Evolutionary conservation across 2,797 vertebrate species (phyloP), one percentile per base, ranked within the genome.

Genomic region (Myotis vivesi): DNA sequence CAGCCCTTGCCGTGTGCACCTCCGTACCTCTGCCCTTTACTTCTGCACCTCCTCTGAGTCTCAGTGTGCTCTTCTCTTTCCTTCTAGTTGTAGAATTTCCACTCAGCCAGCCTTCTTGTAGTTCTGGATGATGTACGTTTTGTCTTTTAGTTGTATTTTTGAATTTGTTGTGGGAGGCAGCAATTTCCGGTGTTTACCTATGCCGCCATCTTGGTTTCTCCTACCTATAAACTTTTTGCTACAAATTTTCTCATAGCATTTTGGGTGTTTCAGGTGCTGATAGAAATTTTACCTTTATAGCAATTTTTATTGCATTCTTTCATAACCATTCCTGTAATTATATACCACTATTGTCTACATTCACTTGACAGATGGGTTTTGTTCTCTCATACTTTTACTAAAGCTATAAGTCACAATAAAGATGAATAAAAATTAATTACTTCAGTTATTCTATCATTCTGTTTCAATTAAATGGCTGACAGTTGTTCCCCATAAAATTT

Each of bases 371-470:
- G 38, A 91, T 84, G 86, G 51, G 4, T 41, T 94, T 96, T 87
- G 41, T 80, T 95, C 87, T 80, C 13, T 75, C 91, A 88, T 84
- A 44, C n/a, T 94, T 88, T 90, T 83, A 41, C 83, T 91, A 91
- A 95, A 94, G 75, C 83, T 92, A 59, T 44, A 80, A 64, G n/a
- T 94, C 79, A 92, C 73, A 81, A 90, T 91, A 83, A 94, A 94
- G 93, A 89, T 76, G 73, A 94, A 71, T n/a, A 96, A 94, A 95
- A 95, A 71, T 93, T 69, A 95, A 94, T 94, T 89, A 68, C 46
- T 91, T 90, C 44, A 64, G 12, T 95, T 87, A 41, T 25, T 95
- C 96, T 92, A 95, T 96, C 41, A 87, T 85, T 92, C 73, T 64
- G 3, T 94, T 94, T 96, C 57, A 93, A 92, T 96, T 92, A 96